Evolutionary conservation across 2,888 invertebrate species (phyloP).

Genomic region (Acholoe squamosa): DNA sequence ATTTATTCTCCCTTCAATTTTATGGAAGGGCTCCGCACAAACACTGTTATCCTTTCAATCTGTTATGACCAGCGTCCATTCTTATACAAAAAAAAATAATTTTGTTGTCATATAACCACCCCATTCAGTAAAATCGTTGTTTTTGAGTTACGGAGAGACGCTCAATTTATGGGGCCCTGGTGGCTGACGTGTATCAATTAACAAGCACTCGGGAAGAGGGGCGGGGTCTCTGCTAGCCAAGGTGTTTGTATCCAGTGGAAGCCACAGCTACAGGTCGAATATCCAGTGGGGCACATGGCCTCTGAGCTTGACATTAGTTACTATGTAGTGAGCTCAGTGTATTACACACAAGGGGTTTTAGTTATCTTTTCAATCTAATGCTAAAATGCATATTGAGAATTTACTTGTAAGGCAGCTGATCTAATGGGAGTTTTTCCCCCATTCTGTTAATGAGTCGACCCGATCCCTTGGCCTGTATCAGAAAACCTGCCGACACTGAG

Average conservation of each 20-base stretch:
- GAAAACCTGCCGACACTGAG: too few relatives aligned
- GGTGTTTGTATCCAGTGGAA: background rate
- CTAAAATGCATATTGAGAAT: too few relatives aligned
- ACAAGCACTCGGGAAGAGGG: constrained; percentile 52
- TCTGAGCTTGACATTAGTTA: too few relatives aligned
- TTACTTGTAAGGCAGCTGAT: too few relatives aligned
- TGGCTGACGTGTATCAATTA: constrained; percentile 40
- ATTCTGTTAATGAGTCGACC: too few relatives aligned
- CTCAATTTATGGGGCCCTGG: background rate
- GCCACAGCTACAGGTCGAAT: constrained; percentile 15
- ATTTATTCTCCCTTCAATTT: constrained; percentile 49
- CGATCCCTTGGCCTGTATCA: too few relatives aligned
- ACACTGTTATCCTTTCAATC: background rate
- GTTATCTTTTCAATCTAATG: too few relatives aligned
- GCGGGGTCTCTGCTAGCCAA: background rate
- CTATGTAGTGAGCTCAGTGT: too few relatives aligned
- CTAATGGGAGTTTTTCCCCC: too few relatives aligned
- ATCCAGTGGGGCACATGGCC: background rate
- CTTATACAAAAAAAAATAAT: background rate
- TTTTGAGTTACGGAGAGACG: constrained; percentile 32
- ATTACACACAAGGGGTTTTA: too few relatives aligned
- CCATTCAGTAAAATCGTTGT: background rate
- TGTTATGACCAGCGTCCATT: background rate
- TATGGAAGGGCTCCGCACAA: constrained; percentile 28
- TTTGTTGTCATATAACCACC: background rate